A percentile compares a stretch with the other conserved stretches of the same genome.
These are phyloP conservation scores for Kobus ellipsiprymnus DNA, from an alignment of 2,113 vertebrate genomes.

Conservation along the genomic window DNA sequence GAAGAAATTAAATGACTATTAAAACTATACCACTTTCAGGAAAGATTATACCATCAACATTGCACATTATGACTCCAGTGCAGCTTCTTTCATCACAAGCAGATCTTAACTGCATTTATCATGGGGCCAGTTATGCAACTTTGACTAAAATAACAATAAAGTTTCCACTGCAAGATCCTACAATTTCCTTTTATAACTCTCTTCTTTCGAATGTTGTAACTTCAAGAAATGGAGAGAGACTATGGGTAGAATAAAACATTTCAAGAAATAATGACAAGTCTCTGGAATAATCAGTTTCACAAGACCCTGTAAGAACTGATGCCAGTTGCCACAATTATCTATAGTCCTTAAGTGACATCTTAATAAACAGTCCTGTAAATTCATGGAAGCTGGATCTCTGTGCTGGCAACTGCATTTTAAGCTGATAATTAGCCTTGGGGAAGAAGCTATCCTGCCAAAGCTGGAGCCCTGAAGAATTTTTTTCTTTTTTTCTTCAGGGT, in stretches of 20 bases:
- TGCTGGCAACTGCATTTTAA: neutral
- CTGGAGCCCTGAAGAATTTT: neutral
- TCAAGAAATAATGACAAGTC: conserved; percentile 30
- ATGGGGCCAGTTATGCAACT: neutral
- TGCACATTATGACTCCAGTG: neutral
- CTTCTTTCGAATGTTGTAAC: conserved; percentile 23
- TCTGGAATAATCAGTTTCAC: conserved; percentile 15
- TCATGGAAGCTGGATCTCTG: neutral
- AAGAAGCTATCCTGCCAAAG: neutral
- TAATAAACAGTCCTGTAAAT: conserved; percentile 43
- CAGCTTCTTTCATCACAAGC: neutral
- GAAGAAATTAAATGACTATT: conserved; percentile 6
- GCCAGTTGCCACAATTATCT: conserved; percentile 48
- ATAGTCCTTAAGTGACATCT: conserved; percentile 37
- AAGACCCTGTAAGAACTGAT: neutral
- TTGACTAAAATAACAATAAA: conserved; percentile 21
- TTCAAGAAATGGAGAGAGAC: neutral
- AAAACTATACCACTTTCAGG: neutral
- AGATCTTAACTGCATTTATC: neutral
- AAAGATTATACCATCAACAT: neutral
- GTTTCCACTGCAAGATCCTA: neutral
- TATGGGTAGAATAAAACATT: conserved; percentile 9
- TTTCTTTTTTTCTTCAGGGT: neutral
- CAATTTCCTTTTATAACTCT: neutral
- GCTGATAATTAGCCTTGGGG: neutral